Base-by-base conservation (phyloP, 2,797 vertebrate genomes). In the Crenuchus spilurus region DNA sequence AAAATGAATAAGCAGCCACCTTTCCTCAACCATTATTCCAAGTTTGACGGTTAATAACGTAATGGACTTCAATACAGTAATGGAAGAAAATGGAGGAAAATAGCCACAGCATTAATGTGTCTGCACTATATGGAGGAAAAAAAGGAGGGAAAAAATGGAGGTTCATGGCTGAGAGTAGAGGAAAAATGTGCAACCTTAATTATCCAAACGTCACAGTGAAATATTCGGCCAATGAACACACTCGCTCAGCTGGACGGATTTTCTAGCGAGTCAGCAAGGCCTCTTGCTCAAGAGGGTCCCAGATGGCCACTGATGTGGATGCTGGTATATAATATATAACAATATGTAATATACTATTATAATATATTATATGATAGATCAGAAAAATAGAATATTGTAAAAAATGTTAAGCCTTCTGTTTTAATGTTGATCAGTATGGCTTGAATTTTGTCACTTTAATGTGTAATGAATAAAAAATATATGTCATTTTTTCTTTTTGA, bases 181-280 rank as follows among this genome's bases (percentile, higher is more conserved):
- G 26, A 72, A 54, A 58, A 71, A 74, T 54, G 74, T 44, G 74
- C 74, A 63, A 60, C 75, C 68, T 74, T 80, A 80, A 82, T 82
- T 80, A 80, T 58, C 22, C 20, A 31, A 30, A 82, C 72, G 79
- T 75, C 79, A 75, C 28, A 13, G 63, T 72, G 68, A 78, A 75
- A 78, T 78, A 81, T 71, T 78, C 42, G 35, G 39, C 58, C 72
- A 57, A 64, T 46, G 71, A 74, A 26, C 70, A 14, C 57, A 30
- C 67, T 52, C 61, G 16, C 11, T 71, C 55, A 70, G 67, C 65
- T 18, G 20, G 31, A 7, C 24, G 22, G 30, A 35, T 22, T 67
- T 52, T 52, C 18, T 1, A 5, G 35, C 18, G 18, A 26, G 30
- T 77, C 78, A 72, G 69, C 63, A 69, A 65, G 63, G 60, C 30